Conservation (phyloP, 2,113 vertebrate species). For the Okapia johnstoni region DNA sequence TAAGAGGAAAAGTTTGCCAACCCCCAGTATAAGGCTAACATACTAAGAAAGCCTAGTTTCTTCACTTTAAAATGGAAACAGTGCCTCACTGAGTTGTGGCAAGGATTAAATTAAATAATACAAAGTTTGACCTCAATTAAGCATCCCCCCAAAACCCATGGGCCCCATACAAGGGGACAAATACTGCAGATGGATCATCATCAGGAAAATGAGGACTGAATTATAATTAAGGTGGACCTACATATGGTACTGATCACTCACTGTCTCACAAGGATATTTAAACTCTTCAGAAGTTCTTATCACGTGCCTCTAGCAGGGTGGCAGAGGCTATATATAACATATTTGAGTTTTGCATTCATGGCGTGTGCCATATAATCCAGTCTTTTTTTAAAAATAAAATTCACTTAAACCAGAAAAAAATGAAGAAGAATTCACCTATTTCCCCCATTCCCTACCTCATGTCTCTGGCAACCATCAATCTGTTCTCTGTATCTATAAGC, state of each 20-base stretch:
- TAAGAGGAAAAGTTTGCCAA: background rate
- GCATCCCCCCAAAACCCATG: background rate
- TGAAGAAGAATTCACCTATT: background rate
- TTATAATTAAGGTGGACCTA: background rate
- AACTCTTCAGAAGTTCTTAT: background rate
- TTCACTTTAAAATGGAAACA: background rate
- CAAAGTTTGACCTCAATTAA: background rate
- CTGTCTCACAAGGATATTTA: background rate
- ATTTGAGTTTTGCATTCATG: background rate
- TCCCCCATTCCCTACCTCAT: background rate
- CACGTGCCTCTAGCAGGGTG: background rate
- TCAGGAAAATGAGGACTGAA: background rate
- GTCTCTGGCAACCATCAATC: background rate
- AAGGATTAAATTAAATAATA: background rate
- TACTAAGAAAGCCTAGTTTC: background rate
- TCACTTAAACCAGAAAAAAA: background rate
- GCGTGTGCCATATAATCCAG: background rate
- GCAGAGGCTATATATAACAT: background rate
- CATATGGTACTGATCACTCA: background rate
- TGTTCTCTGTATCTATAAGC: background rate
- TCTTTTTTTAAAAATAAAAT: background rate
- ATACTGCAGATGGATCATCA: background rate
- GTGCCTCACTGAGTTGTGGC: background rate
- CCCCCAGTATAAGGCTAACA: background rate
- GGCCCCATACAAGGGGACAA: background rate